Percentiles rank a stretch among this genome's conserved stretches.
phyloP scores from a whole-genome alignment of 2,888 invertebrate genomes.

The Fissipunctia ypsillon region DNA sequence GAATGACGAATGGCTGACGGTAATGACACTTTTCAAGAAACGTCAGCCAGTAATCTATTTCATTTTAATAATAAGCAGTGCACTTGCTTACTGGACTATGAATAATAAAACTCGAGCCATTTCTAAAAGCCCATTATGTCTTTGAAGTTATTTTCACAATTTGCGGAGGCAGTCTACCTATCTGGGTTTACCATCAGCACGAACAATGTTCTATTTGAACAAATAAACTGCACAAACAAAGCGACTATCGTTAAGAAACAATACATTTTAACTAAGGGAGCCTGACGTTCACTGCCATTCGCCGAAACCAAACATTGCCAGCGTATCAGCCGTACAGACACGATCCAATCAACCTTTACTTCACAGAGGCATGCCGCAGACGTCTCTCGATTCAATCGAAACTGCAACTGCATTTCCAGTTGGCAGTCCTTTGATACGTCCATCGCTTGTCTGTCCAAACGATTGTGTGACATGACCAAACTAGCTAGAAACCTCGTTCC shows the following conservation, averaged over 20 bases:
- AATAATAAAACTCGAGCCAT: slow-evolving; percentile 42
- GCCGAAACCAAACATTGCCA: slow-evolving; percentile 80
- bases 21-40: slow-evolving; percentile 57
- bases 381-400: slow-evolving; percentile 88
- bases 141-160: slow-evolving; percentile 55
- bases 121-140: slow-evolving; percentile 44
- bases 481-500: slow-evolving; percentile 73
- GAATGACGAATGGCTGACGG: slow-evolving; percentile 56
- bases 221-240: slow-evolving; percentile 62
- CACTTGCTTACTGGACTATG: slow-evolving; percentile 43
- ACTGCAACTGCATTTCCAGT: slow-evolving; percentile 89
- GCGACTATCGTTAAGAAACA: slow-evolving; percentile 64
- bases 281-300: slow-evolving; percentile 67
- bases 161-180: slow-evolving; percentile 42
- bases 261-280: slow-evolving; percentile 65
- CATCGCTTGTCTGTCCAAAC: slow-evolving; percentile 89
- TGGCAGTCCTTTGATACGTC: slow-evolving; percentile 89
- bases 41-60: slow-evolving; percentile 26
- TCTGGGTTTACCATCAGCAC: slow-evolving; percentile 53
- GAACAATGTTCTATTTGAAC: slow-evolving; percentile 61
- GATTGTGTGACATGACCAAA: slow-evolving; percentile 83
- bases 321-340: slow-evolving; percentile 82
- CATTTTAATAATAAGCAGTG: slow-evolving; percentile 42
- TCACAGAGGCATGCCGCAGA: slow-evolving; percentile 86
- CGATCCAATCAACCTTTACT: slow-evolving; percentile 88